Evolutionary conservation across 2,888 invertebrate species (phyloP).

Genomic region (Alsophila aescularia): DNA sequence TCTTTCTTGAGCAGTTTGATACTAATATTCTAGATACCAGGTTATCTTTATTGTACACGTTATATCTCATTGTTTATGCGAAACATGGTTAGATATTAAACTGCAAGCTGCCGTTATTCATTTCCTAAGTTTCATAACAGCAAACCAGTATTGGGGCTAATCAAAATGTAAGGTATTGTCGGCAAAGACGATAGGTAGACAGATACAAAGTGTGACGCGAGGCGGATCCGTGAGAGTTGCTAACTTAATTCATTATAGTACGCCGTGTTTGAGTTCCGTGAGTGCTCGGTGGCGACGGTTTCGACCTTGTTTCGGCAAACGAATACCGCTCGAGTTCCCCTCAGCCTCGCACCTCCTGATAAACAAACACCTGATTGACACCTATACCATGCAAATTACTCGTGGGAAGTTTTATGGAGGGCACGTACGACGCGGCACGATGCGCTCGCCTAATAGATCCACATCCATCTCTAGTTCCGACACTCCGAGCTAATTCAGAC

Average conservation of each 20-base stretch:
- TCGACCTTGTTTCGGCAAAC: conserved; percentile 57
- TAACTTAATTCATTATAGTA: conserved; percentile 82
- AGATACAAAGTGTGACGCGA: conserved; percentile 60
- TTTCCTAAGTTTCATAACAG: conserved; percentile 8
- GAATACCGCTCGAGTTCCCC: conserved; percentile 42
- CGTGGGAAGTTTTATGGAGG: conserved; percentile 45
- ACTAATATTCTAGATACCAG: background rate
- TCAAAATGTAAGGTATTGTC: conserved; percentile 25
- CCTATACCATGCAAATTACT: conserved; percentile 65
- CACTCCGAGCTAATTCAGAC: background rate
- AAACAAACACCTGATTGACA: conserved; percentile 70
- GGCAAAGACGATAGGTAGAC: conserved; percentile 32
- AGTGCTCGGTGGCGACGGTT: conserved; percentile 58
- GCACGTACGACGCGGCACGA: conserved; percentile 23
- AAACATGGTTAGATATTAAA: background rate
- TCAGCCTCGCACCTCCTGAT: conserved; percentile 46
- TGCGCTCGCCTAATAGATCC: background rate
- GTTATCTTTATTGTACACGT: background rate
- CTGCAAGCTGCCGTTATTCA: background rate
- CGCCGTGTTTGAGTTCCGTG: conserved; percentile 74
- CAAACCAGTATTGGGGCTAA: conserved; percentile 15
- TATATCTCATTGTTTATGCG: background rate
- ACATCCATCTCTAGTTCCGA: background rate
- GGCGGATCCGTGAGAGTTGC: conserved; percentile 65
- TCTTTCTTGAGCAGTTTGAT: background rate